phyloP scores from a whole-genome alignment of 2,113 vertebrate genomes.

The Phocoena sinus region DNA sequence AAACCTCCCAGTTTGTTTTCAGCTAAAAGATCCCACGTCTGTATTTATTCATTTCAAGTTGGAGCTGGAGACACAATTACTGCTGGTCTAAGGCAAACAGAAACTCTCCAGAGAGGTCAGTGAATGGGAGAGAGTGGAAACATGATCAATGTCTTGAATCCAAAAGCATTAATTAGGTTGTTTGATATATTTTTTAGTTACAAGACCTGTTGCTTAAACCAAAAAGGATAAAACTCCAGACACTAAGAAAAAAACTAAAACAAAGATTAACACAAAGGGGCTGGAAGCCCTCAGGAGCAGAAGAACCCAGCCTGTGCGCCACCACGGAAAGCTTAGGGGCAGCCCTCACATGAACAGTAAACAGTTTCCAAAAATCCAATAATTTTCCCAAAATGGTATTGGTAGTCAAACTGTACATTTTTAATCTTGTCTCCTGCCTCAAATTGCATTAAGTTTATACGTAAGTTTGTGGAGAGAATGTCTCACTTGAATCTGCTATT shows the following conservation, averaged over 20 bases:
- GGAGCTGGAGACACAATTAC: not conserved
- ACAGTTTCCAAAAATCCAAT: accelerated
- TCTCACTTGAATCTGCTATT: not conserved
- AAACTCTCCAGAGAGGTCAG: not conserved
- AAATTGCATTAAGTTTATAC: not conserved
- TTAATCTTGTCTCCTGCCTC: not conserved
- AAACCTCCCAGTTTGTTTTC: not conserved
- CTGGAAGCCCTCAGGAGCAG: not conserved
- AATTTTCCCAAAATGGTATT: not conserved
- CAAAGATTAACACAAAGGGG: not conserved
- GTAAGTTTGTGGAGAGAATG: not conserved
- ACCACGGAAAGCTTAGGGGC: not conserved
- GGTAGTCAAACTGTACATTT: not conserved
- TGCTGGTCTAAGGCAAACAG: not conserved
- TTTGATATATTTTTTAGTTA: not conserved
- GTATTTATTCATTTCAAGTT: not conserved
- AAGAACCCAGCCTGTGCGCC: accelerated
- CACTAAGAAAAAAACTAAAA: not conserved
- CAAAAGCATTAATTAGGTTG: not conserved
- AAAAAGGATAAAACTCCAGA: not conserved
- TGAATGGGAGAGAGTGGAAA: not conserved
- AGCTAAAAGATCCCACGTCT: not conserved
- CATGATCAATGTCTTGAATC: not conserved
- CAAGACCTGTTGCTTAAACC: not conserved
- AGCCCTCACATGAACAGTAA: accelerated